Evolutionary conservation across 2,113 vertebrate genomes (phyloP).

Genomic region (Crotalus viridis): DNA sequence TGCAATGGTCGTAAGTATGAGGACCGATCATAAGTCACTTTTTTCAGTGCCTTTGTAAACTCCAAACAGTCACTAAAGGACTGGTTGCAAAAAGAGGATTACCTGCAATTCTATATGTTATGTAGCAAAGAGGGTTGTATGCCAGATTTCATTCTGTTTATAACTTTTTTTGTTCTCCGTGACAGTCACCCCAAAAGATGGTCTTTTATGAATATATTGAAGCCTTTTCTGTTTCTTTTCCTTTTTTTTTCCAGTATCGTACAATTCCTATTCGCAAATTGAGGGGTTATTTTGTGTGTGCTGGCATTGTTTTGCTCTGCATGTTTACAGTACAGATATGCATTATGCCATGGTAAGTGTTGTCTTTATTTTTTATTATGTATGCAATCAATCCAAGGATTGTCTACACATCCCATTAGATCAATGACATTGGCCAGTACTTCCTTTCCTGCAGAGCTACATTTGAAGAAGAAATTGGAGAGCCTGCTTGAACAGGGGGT

Average conservation of each 20-base stretch:
- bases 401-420: background rate
- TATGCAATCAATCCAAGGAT: background rate
- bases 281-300: conserved; percentile 86
- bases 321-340: conserved; percentile 88
- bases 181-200: background rate
- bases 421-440: background rate
- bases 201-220: background rate
- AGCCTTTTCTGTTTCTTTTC: conserved; percentile 21
- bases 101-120: background rate
- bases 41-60: background rate
- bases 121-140: background rate
- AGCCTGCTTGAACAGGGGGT: background rate
- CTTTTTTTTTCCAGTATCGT: conserved; percentile 78
- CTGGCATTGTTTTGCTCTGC: conserved; percentile 84
- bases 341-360: conserved; percentile 79
- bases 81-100: background rate
- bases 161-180: no score
- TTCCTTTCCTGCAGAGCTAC: background rate
- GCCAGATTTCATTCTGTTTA: background rate
- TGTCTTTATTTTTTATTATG: background rate
- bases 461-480: no score
- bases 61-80: background rate
- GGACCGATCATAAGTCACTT: background rate
- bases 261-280: conserved; percentile 83
- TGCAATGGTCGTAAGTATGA: background rate